Evolutionary conservation across 2,113 vertebrate species (phyloP), one percentile per base, ranked within the genome.

Genomic region (Macaca mulatta): DNA sequence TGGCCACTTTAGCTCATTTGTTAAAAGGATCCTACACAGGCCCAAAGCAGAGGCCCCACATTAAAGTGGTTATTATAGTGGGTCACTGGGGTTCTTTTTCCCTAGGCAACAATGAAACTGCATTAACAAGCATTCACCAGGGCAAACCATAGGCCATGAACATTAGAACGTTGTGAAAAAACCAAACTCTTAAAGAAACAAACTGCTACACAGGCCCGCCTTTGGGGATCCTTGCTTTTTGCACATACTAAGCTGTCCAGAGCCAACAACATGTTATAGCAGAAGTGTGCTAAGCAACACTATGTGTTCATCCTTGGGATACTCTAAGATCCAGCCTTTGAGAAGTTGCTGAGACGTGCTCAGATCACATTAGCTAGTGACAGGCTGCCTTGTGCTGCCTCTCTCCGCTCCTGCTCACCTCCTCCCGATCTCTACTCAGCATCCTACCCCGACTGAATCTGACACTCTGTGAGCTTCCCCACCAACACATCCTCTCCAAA

Each of bases 1-100:
- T 88, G 97, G 93, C 94, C 87, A 88, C 95, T 97, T 88, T 48
- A 92, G 95, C 93, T 90, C 88, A 40, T 98, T 94, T 97, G 96
- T 96, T 93, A 97, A 88, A 88, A 96, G 84, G 92, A 97, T 85
- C 90, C 94, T 90, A 43, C 90, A 5, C 97, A 95, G 93, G 84
- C 90, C 84, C 90, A 35, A 70, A 96, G 95, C 95, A 59, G 30
- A 92, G 94, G 81, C 93, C 84, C 81, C 85, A 64, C 97, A 89
- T 90, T 87, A 96, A 96, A 94, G 92, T 22, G 0, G 88, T 92
- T 96, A 88, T 91, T 95, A 86, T 8, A 80, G 94, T 43, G 64
- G 96, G 94, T 96, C 96, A 87, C 93, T 59, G 52, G 72, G 77
- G 70, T 89, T 94, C 95, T 81, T 95, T 95, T 74, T 95, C 96